Evolutionary conservation across 2,888 invertebrate species (phyloP).

Genomic region (Stenoptilia bipunctidactyla): DNA sequence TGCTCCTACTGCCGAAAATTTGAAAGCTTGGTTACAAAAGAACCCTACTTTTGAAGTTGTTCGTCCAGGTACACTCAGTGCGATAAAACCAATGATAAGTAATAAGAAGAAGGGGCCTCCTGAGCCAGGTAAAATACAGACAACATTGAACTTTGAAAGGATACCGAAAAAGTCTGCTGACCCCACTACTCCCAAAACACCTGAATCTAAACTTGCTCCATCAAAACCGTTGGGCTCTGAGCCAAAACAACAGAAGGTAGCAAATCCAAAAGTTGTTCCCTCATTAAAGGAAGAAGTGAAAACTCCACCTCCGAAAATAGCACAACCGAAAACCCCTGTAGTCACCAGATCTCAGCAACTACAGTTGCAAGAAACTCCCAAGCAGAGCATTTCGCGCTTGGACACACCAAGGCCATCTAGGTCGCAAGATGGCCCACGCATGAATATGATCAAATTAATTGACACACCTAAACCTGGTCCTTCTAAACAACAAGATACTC

Average conservation of each 20-base stretch:
- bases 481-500: conserved; percentile 36
- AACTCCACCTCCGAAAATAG: conserved; percentile 7
- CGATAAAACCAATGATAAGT: conserved; percentile 42
- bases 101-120: conserved; percentile 34
- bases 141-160: conserved; percentile 58
- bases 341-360: conserved; percentile 14
- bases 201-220: conserved; percentile 29
- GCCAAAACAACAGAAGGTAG: conserved; percentile 21
- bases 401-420: conserved; percentile 4
- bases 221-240: conserved; percentile 25
- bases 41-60: conserved; percentile 92
- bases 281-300: conserved; percentile 24
- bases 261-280: not conserved
- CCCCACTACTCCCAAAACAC: conserved; percentile 20
- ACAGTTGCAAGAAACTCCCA: conserved; percentile 32
- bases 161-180: conserved; percentile 34
- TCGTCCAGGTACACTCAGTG: conserved; percentile 70
- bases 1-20: conserved; percentile 84
- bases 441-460: conserved; percentile 7
- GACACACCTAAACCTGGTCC: conserved; percentile 45
- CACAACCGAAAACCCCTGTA: conserved; percentile 28
- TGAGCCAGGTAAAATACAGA: conserved; percentile 51
- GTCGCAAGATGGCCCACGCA: not conserved
- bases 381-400: conserved; percentile 19
- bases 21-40: conserved; percentile 86